Conservation (phyloP, 2,888 invertebrate species). For the Eupithecia tripunctaria region DNA sequence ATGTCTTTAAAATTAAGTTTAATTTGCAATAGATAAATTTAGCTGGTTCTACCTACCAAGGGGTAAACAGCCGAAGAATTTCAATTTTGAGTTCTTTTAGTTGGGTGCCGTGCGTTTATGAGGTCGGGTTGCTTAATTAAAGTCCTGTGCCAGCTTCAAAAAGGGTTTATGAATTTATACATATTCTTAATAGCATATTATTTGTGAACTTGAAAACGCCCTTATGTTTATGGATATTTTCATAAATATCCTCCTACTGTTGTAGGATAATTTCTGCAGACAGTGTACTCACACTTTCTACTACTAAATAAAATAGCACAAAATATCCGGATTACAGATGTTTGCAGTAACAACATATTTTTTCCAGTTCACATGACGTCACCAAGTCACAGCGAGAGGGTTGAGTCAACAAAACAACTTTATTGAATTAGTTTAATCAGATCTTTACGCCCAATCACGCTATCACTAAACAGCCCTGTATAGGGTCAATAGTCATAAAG, state of each 20-base stretch:
- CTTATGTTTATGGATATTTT: too few species aligned
- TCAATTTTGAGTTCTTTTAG: conserved; percentile 51
- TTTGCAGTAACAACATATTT: background rate
- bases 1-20: conserved; percentile 34
- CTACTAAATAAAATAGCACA: too few species aligned
- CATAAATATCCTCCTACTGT: background rate
- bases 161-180: background rate
- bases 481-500: conserved; percentile 48
- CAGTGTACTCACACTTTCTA: too few species aligned
- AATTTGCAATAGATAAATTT: conserved; percentile 41
- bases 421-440: conserved; percentile 50
- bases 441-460: conserved; percentile 48
- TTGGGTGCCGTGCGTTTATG: conserved; percentile 45
- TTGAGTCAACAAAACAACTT: conserved; percentile 44
- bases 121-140: conserved; percentile 48
- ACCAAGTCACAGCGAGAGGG: conserved; percentile 4
- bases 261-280: background rate
- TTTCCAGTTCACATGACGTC: conserved; percentile 5
- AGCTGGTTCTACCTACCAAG: conserved; percentile 26
- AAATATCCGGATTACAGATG: background rate
- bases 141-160: conserved; percentile 14
- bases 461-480: conserved; percentile 44
- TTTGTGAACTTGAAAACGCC: background rate
- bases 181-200: background rate
- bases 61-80: conserved; percentile 50